Evolutionary conservation across 1,140 invertebrate species (phyloP), one percentile per base, ranked within the genome.

Genomic region (Sinonovacula constricta): DNA sequence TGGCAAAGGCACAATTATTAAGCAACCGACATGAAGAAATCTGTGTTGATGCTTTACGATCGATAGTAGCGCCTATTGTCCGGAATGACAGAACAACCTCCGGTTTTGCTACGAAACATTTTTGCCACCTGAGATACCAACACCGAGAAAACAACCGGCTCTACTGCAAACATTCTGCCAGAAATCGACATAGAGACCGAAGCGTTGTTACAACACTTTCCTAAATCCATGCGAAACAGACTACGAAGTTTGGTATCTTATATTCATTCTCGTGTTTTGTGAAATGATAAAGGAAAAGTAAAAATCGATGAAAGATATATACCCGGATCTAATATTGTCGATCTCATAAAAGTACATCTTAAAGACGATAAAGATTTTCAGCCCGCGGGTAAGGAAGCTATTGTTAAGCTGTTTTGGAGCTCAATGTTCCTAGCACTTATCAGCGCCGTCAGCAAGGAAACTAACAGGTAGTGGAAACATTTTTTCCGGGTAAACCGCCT

Each of bases 1-100:
- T 14, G 56, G 28, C 0, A 53, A 77, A 51, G 74, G 60, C 22
- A 63, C 74, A 0, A n/a, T 67, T 26, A 34, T 77, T 18, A 34
- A 66, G 10, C 45, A 49, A 49, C 45, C 45, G n/a, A n/a, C n/a
- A n/a, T n/a, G n/a, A n/a, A n/a, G n/a, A n/a, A n/a, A n/a, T n/a
- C n/a, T n/a, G n/a, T n/a, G n/a, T n/a, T n/a, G n/a, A n/a, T n/a
- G n/a, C n/a, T n/a, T 2, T 71, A 39, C 18, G 54, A 59, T 33
- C 57, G 56, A 59, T 71, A 71, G 30, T 26, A 60, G 22, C 31
- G 68, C 2, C 33, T 71, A 10, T 22, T 71, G 3, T 68, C 66
- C 18, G 18, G 7, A 34, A 26, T 30, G 39, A 10, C n/a, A 28
- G 53, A 54, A 54, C 3, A n/a, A 54, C n/a, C 4, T 54, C 53